Percentiles rank a stretch among this genome's conserved stretches.
Conservation (phyloP, 1,140 invertebrate species). For the Choristoneura fumiferana region DNA sequence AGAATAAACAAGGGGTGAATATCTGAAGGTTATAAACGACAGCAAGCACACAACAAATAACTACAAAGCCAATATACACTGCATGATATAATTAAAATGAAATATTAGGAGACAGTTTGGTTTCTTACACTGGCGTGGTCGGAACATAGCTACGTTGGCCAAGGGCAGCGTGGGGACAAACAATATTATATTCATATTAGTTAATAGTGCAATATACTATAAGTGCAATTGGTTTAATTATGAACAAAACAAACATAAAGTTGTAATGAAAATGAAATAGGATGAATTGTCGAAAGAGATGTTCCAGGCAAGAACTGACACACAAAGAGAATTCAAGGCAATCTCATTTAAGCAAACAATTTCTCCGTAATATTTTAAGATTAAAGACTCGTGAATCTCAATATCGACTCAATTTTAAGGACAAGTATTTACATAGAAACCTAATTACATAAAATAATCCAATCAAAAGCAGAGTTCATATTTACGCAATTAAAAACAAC, state of each 20-base stretch:
- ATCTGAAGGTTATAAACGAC: background rate
- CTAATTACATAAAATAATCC: conserved; percentile 14
- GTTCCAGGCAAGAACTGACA: conserved; percentile 51
- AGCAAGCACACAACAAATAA: background rate
- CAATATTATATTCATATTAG: conserved; percentile 51
- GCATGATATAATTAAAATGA: conserved; percentile 16
- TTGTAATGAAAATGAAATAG: conserved; percentile 23
- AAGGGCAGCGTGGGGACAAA: conserved; percentile 61
- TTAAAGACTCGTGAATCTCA: background rate
- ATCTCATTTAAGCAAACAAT: too few relatives aligned
- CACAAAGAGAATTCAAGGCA: conserved; percentile 5
- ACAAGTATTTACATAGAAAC: conserved; percentile 4
- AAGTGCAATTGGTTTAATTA: conserved; percentile 17
- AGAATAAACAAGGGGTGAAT: background rate
- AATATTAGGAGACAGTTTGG: conserved; percentile 21
- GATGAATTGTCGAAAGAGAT: conserved; percentile 62
- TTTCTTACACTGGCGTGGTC: conserved; percentile 83
- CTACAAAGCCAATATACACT: conserved; percentile 2
- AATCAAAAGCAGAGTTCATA: conserved; percentile 13
- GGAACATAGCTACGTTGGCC: conserved; percentile 74
- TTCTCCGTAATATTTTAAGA: background rate
- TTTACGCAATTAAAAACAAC: conserved; percentile 14
- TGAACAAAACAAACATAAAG: conserved; percentile 15
- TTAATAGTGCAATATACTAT: conserved; percentile 38
- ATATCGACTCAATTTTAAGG: background rate